Conservation (phyloP, 2,797 vertebrate genomes). For the Myripristis jacobus region DNA sequence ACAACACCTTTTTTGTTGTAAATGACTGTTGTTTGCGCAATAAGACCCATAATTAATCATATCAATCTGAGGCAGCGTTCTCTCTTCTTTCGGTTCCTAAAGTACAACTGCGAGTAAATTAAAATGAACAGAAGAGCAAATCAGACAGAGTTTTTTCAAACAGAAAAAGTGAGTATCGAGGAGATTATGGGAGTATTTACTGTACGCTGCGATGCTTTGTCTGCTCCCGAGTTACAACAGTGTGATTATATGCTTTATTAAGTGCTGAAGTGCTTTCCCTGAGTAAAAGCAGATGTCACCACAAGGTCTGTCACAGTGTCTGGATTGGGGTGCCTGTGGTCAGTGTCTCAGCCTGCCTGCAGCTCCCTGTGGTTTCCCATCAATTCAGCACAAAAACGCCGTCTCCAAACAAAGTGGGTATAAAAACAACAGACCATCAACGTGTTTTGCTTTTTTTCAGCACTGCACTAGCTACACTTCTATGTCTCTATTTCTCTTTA, state of each 20-base stretch:
- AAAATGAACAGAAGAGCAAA: slow-evolving; percentile 63
- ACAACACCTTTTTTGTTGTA: slow-evolving; percentile 59
- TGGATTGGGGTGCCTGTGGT: slow-evolving; percentile 77
- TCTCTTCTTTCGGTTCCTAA: slow-evolving; percentile 62
- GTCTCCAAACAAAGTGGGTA: slow-evolving; percentile 73
- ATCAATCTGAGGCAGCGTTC: slow-evolving; percentile 57
- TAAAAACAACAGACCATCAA: slow-evolving; percentile 25
- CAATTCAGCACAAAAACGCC: slow-evolving; percentile 49
- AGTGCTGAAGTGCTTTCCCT: slow-evolving; percentile 79
- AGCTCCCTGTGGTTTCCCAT: slow-evolving; percentile 64
- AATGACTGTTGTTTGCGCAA: slow-evolving; percentile 53
- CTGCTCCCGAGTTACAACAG: slow-evolving; percentile 75
- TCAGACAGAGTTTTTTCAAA: slow-evolving; percentile 60
- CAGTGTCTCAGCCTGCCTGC: slow-evolving; percentile 69
- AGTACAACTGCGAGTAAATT: slow-evolving; percentile 63
- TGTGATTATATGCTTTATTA: slow-evolving; percentile 85
- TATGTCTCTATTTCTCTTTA: slow-evolving; percentile 27
- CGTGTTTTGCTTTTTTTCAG: not conserved
- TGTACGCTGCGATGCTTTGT: slow-evolving; percentile 60
- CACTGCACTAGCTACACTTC: not conserved
- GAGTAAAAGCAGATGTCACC: slow-evolving; percentile 86
- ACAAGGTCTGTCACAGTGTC: slow-evolving; percentile 79
- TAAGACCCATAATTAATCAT: slow-evolving; percentile 70
- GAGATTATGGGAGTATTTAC: slow-evolving; percentile 15
- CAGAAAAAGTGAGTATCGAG: slow-evolving; percentile 26